A percentile compares a stretch with the other conserved stretches of the same genome.
Conservation (phyloP, 23 tunicate species). For the Trididemnum nubilum region DNA sequence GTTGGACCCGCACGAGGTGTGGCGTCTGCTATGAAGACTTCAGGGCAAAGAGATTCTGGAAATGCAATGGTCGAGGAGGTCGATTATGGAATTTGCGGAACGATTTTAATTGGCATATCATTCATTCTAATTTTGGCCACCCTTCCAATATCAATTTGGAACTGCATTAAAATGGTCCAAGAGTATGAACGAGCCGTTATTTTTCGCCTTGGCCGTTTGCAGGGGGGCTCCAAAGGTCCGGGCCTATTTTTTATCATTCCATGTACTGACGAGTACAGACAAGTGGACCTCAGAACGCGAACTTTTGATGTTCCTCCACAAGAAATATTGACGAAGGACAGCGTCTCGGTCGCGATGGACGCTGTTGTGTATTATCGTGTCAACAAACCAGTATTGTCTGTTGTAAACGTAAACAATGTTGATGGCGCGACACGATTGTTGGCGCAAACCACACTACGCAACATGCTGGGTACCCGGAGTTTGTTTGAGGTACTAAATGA, state of each 20-base stretch:
- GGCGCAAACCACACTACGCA: conserved; percentile 93
- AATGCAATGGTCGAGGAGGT: too few species aligned
- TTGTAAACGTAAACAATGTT: conserved; percentile 78
- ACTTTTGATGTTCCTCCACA: conserved; percentile 97
- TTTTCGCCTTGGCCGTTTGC: conserved; percentile 81
- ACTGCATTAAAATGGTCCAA: conserved; percentile 74
- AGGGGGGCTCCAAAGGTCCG: conserved; percentile 85
- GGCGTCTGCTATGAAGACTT: too few species aligned
- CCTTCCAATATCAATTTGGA: conserved; percentile 68
- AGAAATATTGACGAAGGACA: conserved; percentile 92
- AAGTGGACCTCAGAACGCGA: conserved; percentile 77
- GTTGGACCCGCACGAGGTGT: too few species aligned
- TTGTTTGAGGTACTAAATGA: conserved; percentile 76
- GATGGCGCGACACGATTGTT: conserved; percentile 85
- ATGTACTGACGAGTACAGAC: conserved; percentile 80
- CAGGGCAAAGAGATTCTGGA: too few species aligned
- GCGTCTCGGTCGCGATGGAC: conserved; percentile 92
- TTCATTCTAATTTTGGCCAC: conserved; percentile 42
- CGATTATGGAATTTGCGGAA: conserved; percentile 53
- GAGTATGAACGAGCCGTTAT: conserved; percentile 97
- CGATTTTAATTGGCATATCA: conserved; percentile 44
- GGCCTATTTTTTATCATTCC: conserved; percentile 93
- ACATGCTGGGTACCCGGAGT: conserved; percentile 83
- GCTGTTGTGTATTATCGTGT: conserved; percentile 94
- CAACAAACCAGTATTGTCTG: conserved; percentile 57